Conservation (phyloP, 2,113 vertebrate species). For the Leptobrachium ailaonicum region DNA sequence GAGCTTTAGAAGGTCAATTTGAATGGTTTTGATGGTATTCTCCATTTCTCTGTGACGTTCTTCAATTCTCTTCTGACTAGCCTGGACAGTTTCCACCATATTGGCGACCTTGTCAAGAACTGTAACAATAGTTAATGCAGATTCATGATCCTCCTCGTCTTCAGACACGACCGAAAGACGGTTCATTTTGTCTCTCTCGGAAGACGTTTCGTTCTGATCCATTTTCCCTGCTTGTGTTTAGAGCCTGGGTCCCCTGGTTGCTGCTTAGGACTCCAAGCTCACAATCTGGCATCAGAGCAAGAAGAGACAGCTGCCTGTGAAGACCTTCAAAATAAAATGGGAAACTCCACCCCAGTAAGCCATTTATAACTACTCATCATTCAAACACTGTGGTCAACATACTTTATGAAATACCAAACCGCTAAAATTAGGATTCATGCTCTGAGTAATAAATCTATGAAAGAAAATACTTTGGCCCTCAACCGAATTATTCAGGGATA, state of each 20-base stretch:
- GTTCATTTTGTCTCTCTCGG: constrained; percentile 72
- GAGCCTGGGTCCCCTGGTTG: constrained; percentile 38
- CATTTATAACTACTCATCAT: constrained; percentile 73
- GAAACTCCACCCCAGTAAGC: constrained; percentile 69
- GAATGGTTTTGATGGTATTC: constrained; percentile 82
- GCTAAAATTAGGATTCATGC: constrained; percentile 73
- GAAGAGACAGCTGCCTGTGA: constrained; percentile 62
- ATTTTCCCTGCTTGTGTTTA: constrained; percentile 61
- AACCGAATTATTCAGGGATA: constrained; percentile 55
- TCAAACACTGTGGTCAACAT: constrained; percentile 71
- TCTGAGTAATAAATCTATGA: constrained; percentile 61
- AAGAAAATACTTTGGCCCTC: constrained; percentile 55
- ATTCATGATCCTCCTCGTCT: constrained; percentile 85
- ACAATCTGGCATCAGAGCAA: constrained; percentile 54
- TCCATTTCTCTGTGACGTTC: constrained; percentile 89
- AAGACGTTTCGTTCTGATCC: constrained; percentile 71
- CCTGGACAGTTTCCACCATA: constrained; percentile 90
- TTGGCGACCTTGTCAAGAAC: constrained; percentile 92
- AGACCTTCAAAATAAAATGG: constrained; percentile 66
- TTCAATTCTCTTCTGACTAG: constrained; percentile 90
- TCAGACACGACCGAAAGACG: constrained; percentile 73
- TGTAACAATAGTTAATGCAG: constrained; percentile 86
- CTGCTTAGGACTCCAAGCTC: constrained; percentile 49
- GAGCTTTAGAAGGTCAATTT: constrained; percentile 89
- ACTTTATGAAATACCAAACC: constrained; percentile 84